Base-by-base conservation (phyloP, 2,113 vertebrate genomes). In the Sterna hirundo region DNA sequence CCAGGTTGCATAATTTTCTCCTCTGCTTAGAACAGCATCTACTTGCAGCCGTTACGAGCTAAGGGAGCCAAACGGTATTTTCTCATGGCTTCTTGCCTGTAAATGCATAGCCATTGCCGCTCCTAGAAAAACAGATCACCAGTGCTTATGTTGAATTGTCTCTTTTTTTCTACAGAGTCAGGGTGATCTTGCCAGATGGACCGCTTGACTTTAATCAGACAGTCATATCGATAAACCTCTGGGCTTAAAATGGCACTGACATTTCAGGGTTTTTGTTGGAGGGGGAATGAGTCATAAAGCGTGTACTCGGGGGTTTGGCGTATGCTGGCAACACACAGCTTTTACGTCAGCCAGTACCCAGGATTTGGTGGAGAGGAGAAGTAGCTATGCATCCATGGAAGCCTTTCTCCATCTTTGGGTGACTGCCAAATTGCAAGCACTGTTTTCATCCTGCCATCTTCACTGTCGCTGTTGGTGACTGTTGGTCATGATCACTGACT, bases 1-100 rank as follows among this genome's bases (percentile, higher is more conserved):
- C 84, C 79, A 94, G 78, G 83, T 85, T 95, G 84, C 84, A 80
- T 86, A 85, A 95, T 93, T 94, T 93, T 91, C 88, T 93, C 70
- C 78, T 94, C 46, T 80, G 54, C 54, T 91, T 83, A 74, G 58
- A 95, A 90, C 46, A 84, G 66, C 77, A 91, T 72, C 89, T 85
- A 84, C 78, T 84, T 89, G 81, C 36, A 80, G 66, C 10, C 7
- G 0, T 80, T 84, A 42, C 7, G 74, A 92, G 57, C 64, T 77
- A 54, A 91, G n/a, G 42, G 42, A 85, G 42, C 32, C 82, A 95
- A 86, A 74, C 22, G 55, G 54, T 61, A 68, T 46, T 83, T 92
- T 88, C 40, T 83, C 58, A 66, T 54, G 75, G 69, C 36, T 89
- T 75, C 88, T 81, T 65, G 66, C 47, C 49, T 95, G 58, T 74